Evolutionary conservation across 2,888 invertebrate genomes (phyloP), one percentile per base, ranked within the genome.

Genomic region (Molorchus minor): DNA sequence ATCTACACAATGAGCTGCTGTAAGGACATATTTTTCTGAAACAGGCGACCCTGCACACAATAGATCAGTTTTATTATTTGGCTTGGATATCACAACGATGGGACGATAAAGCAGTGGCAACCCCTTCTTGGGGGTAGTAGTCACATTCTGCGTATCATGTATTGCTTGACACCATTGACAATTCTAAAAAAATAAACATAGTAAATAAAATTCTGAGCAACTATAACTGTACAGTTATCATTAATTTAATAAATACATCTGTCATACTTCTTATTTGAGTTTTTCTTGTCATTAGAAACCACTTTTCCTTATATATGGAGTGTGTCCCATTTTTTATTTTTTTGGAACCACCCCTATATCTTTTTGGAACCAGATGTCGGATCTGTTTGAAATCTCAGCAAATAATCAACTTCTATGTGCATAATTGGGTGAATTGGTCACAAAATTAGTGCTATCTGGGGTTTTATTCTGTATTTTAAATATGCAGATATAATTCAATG

Each of bases 1-100:
- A 8, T 45, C 29, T 17, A 45, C 30, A 12, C 45, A 45, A 15
- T 45, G 45, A 10, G 45, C 45, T 21, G 45, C 45, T 1, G 45
- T 45, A 10, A 45, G 30, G n/a, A 45, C 30, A 30, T 30, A 45
- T 16, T 17, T 29, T 10, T 30, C 30, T 2, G 45, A 45, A 3
- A 45, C 30, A 5, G 15, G 17, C 29, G 45, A 29, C 10, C 45
- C 45, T 45, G 16, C 45, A 30, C 45, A 45, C 13, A 30, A 30
- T 30, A 29, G 5, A 5, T 16, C 3, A 3, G 13, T 13, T 30
- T 45, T 30, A 3, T 45, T 30, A 8, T 10, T 2, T 1, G 16
- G 30, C n/a, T 45, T 30, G 7, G 30, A 4, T 16, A 45, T n/a
- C n/a, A 45, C 17, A 8, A 30, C 45, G 13, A 45, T 30, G 13